Base-by-base conservation (phyloP, 2,888 invertebrate genomes). In the Halocaridina rubra region DNA sequence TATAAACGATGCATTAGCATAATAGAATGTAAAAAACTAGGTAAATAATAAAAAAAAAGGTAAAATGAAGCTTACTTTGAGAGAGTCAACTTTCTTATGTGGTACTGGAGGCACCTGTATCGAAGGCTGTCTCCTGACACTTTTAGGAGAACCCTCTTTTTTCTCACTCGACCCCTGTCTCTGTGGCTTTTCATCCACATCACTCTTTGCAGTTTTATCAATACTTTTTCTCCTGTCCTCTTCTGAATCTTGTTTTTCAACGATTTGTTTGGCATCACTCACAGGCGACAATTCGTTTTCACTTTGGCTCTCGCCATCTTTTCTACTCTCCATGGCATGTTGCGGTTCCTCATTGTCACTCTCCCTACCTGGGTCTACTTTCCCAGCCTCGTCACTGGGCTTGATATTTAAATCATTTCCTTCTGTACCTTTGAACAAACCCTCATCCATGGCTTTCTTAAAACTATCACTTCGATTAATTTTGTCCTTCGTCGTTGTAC, bases 401-500 rank as follows among this genome's bases (percentile, higher is more conserved):
- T 59, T 80, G n/a, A 82, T 57, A 53, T 80, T 80, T 16, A 76
- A n/a, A 30, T 87, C 82, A 57, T 69, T 67, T 46, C 82, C 87
- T n/a, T 88, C 85, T 22, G 85, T 76, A 33, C 82, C 77, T 19
- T 76, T 16, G 16, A 88, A 77, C 2, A 86, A 59, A 7, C 85
- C 88, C 32, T 84, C 84, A n/a, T 82, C 81, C 84, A 88, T 88
- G 4, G 88, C 88, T 30, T 71, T 69, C 57, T 74, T 81, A 33
- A 88, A 88, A 74, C 88, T 88, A 57, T 88, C 86, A 67, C 86
- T 88, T 32, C 88, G 69, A 46, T 57, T 80, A 22, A 87, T 80
- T 53, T 85, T 85, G 19, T 87, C 87, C 39, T 80, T 79, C 3
- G 19, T 78, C n/a, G 59, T 53, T 19, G 59, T 64, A 39, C 33